phyloP scores from a whole-genome alignment of 2,113 vertebrate species.

The Thamnophis sirtalis region DNA sequence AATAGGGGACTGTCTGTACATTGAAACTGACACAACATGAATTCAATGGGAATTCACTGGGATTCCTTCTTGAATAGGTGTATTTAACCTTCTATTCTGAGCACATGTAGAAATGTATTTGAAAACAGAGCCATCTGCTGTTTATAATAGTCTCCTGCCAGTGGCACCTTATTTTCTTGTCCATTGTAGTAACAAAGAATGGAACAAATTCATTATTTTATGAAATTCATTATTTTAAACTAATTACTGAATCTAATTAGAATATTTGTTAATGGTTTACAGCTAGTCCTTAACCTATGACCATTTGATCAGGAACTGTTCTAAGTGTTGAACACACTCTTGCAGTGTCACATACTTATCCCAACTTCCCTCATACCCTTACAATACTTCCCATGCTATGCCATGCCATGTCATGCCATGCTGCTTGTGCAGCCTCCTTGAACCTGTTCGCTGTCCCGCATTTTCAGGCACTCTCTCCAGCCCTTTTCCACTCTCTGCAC shows the following conservation, averaged over 20 bases:
- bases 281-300: background rate
- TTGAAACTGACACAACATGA: background rate
- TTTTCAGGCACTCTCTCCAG: background rate
- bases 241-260: background rate
- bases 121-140: slow-evolving; percentile 42
- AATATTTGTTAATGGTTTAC: background rate
- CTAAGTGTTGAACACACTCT: background rate
- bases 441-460: background rate
- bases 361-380: background rate
- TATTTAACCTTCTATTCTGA: background rate
- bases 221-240: background rate
- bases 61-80: background rate
- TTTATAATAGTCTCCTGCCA: background rate
- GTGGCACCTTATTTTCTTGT: background rate
- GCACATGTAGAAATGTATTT: background rate
- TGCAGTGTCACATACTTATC: background rate
- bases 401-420: no score
- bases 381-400: background rate
- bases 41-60: background rate
- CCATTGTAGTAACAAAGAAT: background rate
- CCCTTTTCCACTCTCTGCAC: background rate
- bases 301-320: background rate
- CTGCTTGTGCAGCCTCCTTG: background rate
- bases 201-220: background rate
- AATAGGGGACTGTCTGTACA: background rate